phyloP scores from a whole-genome alignment of 1,140 invertebrate genomes.

The Pogonomyrmex californicus region DNA sequence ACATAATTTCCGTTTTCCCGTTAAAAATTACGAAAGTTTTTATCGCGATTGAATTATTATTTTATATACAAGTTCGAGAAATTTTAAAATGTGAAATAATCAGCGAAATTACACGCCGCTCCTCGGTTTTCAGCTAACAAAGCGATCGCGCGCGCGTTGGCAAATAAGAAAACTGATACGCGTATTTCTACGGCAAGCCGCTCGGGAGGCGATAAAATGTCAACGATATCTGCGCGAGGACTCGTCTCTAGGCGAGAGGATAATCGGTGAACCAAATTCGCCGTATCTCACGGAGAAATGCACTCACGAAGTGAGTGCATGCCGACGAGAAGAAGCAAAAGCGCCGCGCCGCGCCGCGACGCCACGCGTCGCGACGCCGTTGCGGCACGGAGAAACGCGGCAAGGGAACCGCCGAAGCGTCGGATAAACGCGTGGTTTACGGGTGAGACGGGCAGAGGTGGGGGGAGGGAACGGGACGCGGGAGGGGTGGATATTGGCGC shows the following conservation, averaged over 20 bases:
- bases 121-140: slow-evolving; percentile 1
- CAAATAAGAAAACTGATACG: slow-evolving; percentile 14
- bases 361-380: neutral
- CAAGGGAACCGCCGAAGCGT: neutral
- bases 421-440: too few species aligned
- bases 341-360: slow-evolving; percentile 30
- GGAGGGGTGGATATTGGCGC: slow-evolving; percentile 68
- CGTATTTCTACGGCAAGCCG: neutral
- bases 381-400: too few species aligned
- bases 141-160: neutral
- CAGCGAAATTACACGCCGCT: neutral
- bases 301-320: neutral
- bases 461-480: slow-evolving; percentile 43
- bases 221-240: neutral
- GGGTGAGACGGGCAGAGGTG: too few species aligned
- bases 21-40: neutral
- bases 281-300: slow-evolving; percentile 7
- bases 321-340: slow-evolving; percentile 38
- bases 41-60: too few species aligned
- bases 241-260: neutral
- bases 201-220: neutral
- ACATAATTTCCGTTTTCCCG: neutral
- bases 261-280: neutral
- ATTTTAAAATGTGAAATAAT: neutral
- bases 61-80: too few species aligned